These are phyloP conservation scores for Styela clava DNA, from an alignment of 23 tunicate genomes.

Conservation along the genomic window DNA sequence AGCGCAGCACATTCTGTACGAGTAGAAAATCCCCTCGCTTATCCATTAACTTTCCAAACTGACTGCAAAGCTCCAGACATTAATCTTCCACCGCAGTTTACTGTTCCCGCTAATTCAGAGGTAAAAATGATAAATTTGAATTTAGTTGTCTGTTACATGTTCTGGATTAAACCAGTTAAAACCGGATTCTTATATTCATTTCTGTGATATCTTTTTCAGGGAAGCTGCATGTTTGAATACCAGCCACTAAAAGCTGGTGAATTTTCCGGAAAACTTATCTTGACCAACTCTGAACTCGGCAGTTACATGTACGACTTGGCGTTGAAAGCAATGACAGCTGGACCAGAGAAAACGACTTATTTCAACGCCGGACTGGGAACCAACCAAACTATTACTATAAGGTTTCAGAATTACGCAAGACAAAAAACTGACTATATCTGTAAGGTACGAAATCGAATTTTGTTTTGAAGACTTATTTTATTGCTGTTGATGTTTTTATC, in stretches of 20 bases:
- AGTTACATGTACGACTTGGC: slow-evolving; percentile 79
- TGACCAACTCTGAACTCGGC: slow-evolving; percentile 76
- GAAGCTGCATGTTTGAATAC: slow-evolving; percentile 86
- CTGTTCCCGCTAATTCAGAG: slow-evolving; percentile 88
- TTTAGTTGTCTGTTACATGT: neutral
- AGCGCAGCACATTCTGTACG: slow-evolving; percentile 66
- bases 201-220: slow-evolving; percentile 37
- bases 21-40: slow-evolving; percentile 75
- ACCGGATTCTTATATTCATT: neutral
- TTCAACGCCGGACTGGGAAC: slow-evolving; percentile 61
- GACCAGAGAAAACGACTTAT: slow-evolving; percentile 67
- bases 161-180: neutral
- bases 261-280: slow-evolving; percentile 48
- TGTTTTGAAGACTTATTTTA: neutral
- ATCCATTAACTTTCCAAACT: slow-evolving; percentile 74
- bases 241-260: slow-evolving; percentile 92
- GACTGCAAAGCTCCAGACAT: slow-evolving; percentile 94
- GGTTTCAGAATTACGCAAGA: slow-evolving; percentile 79
- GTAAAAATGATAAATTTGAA: slow-evolving; percentile 18
- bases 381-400: slow-evolving; percentile 63
- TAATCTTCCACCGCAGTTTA: slow-evolving; percentile 82
- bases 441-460: slow-evolving; percentile 50
- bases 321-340: slow-evolving; percentile 62
- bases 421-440: slow-evolving; percentile 89
- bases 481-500: too few species aligned